phyloP scores from a whole-genome alignment of 2,888 invertebrate genomes.

The Melipona beecheii region DNA sequence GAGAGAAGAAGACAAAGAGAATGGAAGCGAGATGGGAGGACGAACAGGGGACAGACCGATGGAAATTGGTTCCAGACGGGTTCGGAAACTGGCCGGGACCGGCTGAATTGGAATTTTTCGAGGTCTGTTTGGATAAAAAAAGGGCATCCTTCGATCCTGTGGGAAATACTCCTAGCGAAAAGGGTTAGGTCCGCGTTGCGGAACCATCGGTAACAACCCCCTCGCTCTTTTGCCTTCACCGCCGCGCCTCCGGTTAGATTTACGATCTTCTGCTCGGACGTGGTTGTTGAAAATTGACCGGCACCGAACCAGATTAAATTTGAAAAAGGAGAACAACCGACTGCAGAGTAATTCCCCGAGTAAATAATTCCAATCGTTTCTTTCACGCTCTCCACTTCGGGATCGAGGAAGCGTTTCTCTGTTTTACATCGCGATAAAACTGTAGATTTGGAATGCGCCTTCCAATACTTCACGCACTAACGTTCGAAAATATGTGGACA shows the following conservation, averaged over 20 bases:
- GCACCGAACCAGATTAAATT: slow-evolving; percentile 49
- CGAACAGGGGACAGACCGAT: slow-evolving; percentile 44
- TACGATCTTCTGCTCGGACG: slow-evolving; percentile 53
- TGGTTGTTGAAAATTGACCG: slow-evolving; percentile 57
- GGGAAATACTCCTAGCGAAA: slow-evolving; percentile 63
- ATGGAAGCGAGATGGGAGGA: not conserved
- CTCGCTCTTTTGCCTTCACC: not conserved
- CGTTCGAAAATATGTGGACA: too few relatives aligned
- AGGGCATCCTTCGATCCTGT: slow-evolving; percentile 58
- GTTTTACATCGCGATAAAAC: not conserved
- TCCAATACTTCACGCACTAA: too few relatives aligned
- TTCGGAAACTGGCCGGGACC: slow-evolving; percentile 38
- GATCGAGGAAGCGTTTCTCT: not conserved
- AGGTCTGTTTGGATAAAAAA: slow-evolving; percentile 62
- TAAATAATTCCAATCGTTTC: slow-evolving; percentile 18
- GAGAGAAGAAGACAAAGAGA: not conserved
- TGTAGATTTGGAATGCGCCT: too few relatives aligned
- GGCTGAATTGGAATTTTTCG: slow-evolving; percentile 56
- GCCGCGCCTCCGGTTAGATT: slow-evolving; percentile 29
- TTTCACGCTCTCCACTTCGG: not conserved
- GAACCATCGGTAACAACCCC: slow-evolving; percentile 10
- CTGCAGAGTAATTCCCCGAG: slow-evolving; percentile 22
- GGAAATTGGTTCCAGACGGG: slow-evolving; percentile 64
- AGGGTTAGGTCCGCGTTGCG: slow-evolving; percentile 43
- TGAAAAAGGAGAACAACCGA: slow-evolving; percentile 8